These are phyloP conservation scores for Cebus imitator DNA, from an alignment of 2,113 vertebrate genomes.

Conservation along the genomic window DNA sequence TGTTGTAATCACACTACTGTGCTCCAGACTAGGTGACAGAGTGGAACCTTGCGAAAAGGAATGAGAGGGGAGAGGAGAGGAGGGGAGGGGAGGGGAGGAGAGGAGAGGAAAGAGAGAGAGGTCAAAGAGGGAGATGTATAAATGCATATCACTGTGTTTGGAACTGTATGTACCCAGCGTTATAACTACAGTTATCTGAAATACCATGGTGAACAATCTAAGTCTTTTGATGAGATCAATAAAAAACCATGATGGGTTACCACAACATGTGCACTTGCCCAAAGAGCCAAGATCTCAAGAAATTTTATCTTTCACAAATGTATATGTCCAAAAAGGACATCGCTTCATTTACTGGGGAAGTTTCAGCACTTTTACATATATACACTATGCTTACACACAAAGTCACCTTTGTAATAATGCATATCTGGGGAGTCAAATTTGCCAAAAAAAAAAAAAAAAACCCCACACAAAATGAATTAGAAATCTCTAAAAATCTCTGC, in stretches of 20 bases:
- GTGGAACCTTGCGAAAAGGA: no score
- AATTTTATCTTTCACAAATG: not conserved
- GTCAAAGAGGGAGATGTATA: not conserved
- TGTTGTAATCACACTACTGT: no score
- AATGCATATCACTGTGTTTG: not conserved
- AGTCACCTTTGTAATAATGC: not conserved
- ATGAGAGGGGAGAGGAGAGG: no score
- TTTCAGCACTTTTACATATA: not conserved
- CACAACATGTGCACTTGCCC: not conserved
- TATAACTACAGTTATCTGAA: not conserved
- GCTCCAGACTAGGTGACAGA: no score
- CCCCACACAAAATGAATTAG: not conserved
- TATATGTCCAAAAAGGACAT: not conserved
- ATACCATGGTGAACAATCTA: not conserved
- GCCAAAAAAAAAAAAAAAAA: not conserved
- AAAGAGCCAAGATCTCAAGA: not conserved
- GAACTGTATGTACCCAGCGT: not conserved
- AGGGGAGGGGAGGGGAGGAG: no score
- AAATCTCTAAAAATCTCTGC: not conserved
- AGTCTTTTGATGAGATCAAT: not conserved
- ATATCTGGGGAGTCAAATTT: not conserved
- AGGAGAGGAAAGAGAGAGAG: not conserved
- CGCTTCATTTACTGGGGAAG: not conserved
- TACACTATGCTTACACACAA: not conserved
- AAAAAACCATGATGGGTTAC: not conserved